Evolutionary conservation across 2,888 invertebrate genomes (phyloP).

Genomic region (Molorchus minor): DNA sequence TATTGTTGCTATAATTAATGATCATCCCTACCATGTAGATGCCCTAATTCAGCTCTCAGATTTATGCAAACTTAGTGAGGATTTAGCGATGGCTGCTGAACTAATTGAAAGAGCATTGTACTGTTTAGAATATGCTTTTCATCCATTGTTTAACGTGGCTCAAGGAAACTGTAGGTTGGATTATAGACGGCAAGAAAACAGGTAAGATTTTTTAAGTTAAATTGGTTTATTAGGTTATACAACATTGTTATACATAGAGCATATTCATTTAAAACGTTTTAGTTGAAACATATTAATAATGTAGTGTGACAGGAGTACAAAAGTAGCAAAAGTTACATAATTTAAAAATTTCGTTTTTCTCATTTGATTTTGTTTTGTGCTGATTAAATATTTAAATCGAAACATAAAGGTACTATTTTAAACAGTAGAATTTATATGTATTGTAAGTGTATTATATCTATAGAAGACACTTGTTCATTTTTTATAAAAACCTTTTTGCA

Average conservation of each 20-base stretch:
- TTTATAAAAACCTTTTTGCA: constrained; percentile 54
- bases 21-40: constrained; percentile 83
- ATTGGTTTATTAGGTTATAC: no score
- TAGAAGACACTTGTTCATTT: background rate
- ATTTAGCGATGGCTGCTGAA: constrained; percentile 80
- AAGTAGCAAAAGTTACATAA: no score
- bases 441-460: no score
- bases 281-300: no score
- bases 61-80: constrained; percentile 80
- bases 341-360: no score
- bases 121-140: constrained; percentile 80
- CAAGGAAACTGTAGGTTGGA: constrained; percentile 78
- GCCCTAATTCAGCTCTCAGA: constrained; percentile 83
- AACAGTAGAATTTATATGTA: no score
- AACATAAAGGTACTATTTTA: no score
- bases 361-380: no score
- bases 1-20: constrained; percentile 77
- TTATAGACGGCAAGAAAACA: constrained; percentile 83
- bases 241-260: no score
- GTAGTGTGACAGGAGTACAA: no score
- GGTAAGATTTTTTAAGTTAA: constrained; percentile 59
- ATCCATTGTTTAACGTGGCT: constrained; percentile 80
- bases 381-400: no score
- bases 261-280: no score
- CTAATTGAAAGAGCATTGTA: constrained; percentile 81